Conservation (phyloP, 2,888 invertebrate species). For the Agrochola lota region DNA sequence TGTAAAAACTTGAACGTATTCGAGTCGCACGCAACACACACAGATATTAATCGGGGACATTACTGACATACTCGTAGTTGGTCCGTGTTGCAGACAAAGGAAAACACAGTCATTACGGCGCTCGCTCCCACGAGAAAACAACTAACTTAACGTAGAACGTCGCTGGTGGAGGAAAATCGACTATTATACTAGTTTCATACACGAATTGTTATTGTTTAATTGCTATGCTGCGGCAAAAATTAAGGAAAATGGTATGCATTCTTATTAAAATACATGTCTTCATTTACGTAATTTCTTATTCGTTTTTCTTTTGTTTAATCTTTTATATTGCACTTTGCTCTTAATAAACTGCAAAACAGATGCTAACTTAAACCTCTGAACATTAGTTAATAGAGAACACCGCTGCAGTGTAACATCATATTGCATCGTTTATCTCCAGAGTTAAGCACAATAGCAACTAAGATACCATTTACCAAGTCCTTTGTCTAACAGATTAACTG, state of each 20-base stretch:
- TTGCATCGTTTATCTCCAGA: slow-evolving; percentile 58
- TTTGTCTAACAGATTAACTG: slow-evolving; percentile 55
- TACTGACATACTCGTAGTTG: slow-evolving; percentile 67
- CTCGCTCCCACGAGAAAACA: slow-evolving; percentile 72
- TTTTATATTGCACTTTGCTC: slow-evolving; percentile 10
- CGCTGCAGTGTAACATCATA: slow-evolving; percentile 40
- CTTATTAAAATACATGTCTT: slow-evolving; percentile 4
- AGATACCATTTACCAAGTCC: slow-evolving; percentile 55
- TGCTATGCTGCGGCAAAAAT: slow-evolving; percentile 40
- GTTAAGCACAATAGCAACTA: slow-evolving; percentile 53
- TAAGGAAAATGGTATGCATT: slow-evolving; percentile 10
- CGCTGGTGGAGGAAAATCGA: slow-evolving; percentile 55
- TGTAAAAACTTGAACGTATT: slow-evolving; percentile 66
- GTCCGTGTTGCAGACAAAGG: slow-evolving; percentile 71
- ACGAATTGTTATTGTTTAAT: slow-evolving; percentile 60
- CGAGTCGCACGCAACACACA: slow-evolving; percentile 66
- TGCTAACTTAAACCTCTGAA: slow-evolving; percentile 25
- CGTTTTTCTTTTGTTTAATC: too few relatives aligned
- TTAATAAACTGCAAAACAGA: slow-evolving; percentile 21
- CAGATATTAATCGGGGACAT: slow-evolving; percentile 77
- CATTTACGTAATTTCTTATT: slow-evolving; percentile 19
- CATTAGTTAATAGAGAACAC: slow-evolving; percentile 55
- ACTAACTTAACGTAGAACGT: slow-evolving; percentile 72
- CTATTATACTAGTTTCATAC: slow-evolving; percentile 59
- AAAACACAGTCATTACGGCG: slow-evolving; percentile 77